A percentile compares a stretch with the other conserved stretches of the same genome.
phyloP scores from a whole-genome alignment of 2,797 vertebrate species.

The Knipowitschia caucasica region DNA sequence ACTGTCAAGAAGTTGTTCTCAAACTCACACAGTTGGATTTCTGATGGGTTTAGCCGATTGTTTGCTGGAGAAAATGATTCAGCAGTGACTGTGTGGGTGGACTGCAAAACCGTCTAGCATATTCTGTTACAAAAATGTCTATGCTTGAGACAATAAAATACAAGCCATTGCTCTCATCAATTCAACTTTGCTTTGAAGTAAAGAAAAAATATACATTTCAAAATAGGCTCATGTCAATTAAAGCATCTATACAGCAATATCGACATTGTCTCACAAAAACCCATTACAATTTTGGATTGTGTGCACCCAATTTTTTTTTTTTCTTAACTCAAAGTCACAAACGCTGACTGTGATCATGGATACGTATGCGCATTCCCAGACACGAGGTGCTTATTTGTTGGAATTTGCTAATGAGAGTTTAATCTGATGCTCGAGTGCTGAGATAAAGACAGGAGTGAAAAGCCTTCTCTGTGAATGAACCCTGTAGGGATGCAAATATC shows the following conservation, averaged over 20 bases:
- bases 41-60: not conserved
- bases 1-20: slow-evolving; percentile 1
- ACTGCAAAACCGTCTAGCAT: not conserved
- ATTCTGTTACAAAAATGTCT: no score
- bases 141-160: not conserved
- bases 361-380: not conserved
- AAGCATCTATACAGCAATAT: no score
- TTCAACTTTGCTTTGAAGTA: no score
- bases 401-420: slow-evolving; percentile 2
- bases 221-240: no score
- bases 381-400: not conserved
- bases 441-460: not conserved
- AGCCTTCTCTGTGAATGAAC: not conserved
- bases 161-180: no score
- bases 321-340: not conserved
- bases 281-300: no score
- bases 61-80: not conserved
- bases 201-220: not conserved
- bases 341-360: not conserved
- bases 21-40: not conserved
- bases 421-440: not conserved
- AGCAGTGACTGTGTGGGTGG: not conserved
- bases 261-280: no score
- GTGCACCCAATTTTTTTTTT: no score
- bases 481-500: not conserved